A percentile compares a stretch with the other conserved stretches of the same genome.
Evolutionary conservation across 64 coral and sea anemone species (phyloP).

Genomic region (Montipora cactus): DNA sequence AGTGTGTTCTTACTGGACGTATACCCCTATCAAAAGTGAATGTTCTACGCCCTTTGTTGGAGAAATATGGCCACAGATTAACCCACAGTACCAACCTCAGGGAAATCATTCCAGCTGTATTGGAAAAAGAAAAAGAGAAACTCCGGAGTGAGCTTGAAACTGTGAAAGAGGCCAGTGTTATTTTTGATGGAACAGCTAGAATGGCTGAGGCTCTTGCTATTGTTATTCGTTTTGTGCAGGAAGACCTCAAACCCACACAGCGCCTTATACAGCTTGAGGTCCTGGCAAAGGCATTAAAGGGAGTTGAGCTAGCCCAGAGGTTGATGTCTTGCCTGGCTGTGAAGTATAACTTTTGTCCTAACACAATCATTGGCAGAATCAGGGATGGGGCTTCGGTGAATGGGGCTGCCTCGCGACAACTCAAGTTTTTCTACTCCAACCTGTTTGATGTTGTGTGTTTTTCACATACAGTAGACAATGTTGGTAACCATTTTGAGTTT

Average conservation of each 20-base stretch:
- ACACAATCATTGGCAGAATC: slow-evolving; percentile 30
- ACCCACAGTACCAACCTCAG: slow-evolving; percentile 40
- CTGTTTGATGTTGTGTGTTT: slow-evolving; percentile 34
- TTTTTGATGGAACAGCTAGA: slow-evolving; percentile 73
- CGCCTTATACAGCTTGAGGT: slow-evolving; percentile 26
- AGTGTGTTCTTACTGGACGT: slow-evolving; percentile 72
- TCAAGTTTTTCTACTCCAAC: slow-evolving; percentile 39
- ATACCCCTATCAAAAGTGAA: slow-evolving; percentile 75
- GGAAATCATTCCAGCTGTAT: slow-evolving; percentile 64
- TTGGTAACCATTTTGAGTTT: too few relatives aligned
- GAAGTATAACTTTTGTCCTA: slow-evolving; percentile 28
- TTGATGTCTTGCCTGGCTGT: slow-evolving; percentile 45
- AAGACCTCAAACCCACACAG: slow-evolving; percentile 58
- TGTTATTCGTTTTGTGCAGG: slow-evolving; percentile 64
- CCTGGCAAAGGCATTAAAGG: slow-evolving; percentile 45
- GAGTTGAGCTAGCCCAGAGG: slow-evolving; percentile 51
- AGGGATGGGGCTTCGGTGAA: slow-evolving; percentile 47
- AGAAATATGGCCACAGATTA: slow-evolving; percentile 79
- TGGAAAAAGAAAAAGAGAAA: neutral
- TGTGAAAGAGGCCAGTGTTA: slow-evolving; percentile 63
- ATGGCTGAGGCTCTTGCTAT: slow-evolving; percentile 67
- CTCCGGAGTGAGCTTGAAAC: slow-evolving; percentile 52
- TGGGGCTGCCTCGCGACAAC: slow-evolving; percentile 43
- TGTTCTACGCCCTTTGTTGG: slow-evolving; percentile 60
- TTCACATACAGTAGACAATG: too few relatives aligned